Evolutionary conservation across 2,888 invertebrate genomes (phyloP), one percentile per base, ranked within the genome.

Genomic region (Ochropacha duplaris): DNA sequence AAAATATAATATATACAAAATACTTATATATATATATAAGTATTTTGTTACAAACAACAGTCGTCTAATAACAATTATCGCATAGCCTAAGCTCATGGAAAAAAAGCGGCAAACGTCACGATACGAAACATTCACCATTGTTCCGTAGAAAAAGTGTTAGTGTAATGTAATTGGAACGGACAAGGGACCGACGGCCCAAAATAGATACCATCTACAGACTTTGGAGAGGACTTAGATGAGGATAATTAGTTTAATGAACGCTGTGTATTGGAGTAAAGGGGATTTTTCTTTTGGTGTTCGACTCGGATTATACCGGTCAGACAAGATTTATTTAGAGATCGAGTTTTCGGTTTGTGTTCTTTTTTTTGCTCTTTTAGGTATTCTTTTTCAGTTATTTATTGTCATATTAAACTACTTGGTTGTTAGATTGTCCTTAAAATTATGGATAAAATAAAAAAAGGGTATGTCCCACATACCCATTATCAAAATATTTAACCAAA

Each of bases 201-300:
- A 31, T 71, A 83, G 85, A 87, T 87, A 85, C 77, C 78, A 80
- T 80, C 84, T 78, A 69, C 64, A 69, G 69, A 71, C 72, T 68
- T 79, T 77, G 74, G 69, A 70, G 63, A 64, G 62, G 74, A 71
- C 76, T 76, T 72, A 78, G 78, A 75, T 71, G 74, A 68, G 73
- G 72, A 77, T 86, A 87, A 86, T 87, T 86, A 87, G 78, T 78
- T 81, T 81, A 87, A 87, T 86, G 82, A 86, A 81, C 73, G 72
- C 65, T 65, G 67, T 64, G 68, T 73, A 73, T 69, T 62, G 58
- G 68, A 72, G 71, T 71, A 69, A 69, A 69, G 68, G 69, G 62
- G 68, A 70, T 69, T 71, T 70, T 69, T 74, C 64, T 60, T 60
- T 58, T 58, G 22, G 34, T 55, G 56, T 54, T 65, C 26, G 54